These are phyloP conservation scores for Rhizoglyphus robini DNA, from an alignment of 1,140 invertebrate genomes.

Conservation along the genomic window DNA sequence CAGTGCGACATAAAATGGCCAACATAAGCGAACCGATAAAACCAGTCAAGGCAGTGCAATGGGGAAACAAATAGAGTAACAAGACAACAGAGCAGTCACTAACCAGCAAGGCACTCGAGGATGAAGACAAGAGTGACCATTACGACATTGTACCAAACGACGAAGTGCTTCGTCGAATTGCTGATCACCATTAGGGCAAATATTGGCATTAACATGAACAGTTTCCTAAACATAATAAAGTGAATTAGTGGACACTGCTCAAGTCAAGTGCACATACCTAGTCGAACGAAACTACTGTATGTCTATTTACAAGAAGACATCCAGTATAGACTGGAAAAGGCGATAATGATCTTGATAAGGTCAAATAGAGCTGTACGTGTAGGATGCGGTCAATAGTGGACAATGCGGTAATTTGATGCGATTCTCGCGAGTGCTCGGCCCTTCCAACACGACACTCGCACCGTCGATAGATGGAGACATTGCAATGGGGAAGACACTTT, in stretches of 20 bases:
- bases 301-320: slow-evolving; percentile 81
- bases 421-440: slow-evolving; percentile 11
- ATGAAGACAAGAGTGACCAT: slow-evolving; percentile 52
- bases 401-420: slow-evolving; percentile 18
- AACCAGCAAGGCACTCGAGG: slow-evolving; percentile 53
- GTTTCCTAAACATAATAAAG: slow-evolving; percentile 40
- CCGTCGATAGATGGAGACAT: slow-evolving; percentile 5
- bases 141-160: slow-evolving; percentile 67
- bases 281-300: slow-evolving; percentile 73
- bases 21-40: too few relatives aligned
- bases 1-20: slow-evolving; percentile 83
- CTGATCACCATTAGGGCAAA: slow-evolving; percentile 52
- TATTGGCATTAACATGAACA: slow-evolving; percentile 62
- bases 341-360: slow-evolving; percentile 58
- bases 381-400: slow-evolving; percentile 52
- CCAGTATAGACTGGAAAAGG: slow-evolving; percentile 89
- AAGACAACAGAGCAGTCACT: slow-evolving; percentile 27
- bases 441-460: not conserved
- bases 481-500: not conserved
- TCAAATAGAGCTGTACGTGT: slow-evolving; percentile 59
- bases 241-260: too few relatives aligned
- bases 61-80: not conserved
- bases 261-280: slow-evolving; percentile 40
- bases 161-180: slow-evolving; percentile 54
- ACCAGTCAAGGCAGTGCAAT: slow-evolving; percentile 80